Percentiles rank a stretch among this genome's conserved stretches.
Conservation (phyloP, 2,113 vertebrate genomes). For the Gopherus evgoodei region DNA sequence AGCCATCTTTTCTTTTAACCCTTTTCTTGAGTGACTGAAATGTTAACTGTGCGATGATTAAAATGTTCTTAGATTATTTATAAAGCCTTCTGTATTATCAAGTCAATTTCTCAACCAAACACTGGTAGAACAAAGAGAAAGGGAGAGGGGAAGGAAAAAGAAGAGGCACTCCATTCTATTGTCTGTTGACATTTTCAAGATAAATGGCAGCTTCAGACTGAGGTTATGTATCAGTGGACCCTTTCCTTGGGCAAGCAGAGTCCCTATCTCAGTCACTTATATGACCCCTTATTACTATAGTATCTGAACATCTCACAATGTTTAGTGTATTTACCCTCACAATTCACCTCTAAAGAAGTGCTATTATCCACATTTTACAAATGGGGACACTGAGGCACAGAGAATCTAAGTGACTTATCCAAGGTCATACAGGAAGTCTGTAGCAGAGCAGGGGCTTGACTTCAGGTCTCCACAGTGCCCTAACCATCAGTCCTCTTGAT, state of each 20-base stretch:
- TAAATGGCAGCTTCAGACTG: not conserved
- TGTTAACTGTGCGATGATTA: not conserved
- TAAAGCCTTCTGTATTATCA: not conserved
- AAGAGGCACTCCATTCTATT: not conserved
- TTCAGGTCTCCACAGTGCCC: fast-evolving
- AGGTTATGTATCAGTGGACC: not conserved
- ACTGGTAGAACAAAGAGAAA: not conserved
- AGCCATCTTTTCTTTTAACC: not conserved
- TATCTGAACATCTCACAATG: not conserved
- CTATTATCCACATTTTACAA: not conserved
- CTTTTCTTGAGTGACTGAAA: not conserved
- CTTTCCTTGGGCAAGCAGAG: not conserved
- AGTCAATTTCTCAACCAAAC: not conserved
- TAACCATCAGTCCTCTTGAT: not conserved
- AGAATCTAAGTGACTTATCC: fast-evolving
- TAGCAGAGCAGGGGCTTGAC: not conserved
- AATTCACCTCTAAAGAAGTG: not conserved
- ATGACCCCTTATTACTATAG: not conserved
- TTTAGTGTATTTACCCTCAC: too few relatives aligned
- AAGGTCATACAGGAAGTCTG: not conserved
- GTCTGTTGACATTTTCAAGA: not conserved
- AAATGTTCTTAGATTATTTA: not conserved
- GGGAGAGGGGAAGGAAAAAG: not conserved
- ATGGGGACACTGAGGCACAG: not conserved
- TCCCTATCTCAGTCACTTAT: not conserved